phyloP scores from a whole-genome alignment of 2,113 vertebrate species.

The Passer domesticus region DNA sequence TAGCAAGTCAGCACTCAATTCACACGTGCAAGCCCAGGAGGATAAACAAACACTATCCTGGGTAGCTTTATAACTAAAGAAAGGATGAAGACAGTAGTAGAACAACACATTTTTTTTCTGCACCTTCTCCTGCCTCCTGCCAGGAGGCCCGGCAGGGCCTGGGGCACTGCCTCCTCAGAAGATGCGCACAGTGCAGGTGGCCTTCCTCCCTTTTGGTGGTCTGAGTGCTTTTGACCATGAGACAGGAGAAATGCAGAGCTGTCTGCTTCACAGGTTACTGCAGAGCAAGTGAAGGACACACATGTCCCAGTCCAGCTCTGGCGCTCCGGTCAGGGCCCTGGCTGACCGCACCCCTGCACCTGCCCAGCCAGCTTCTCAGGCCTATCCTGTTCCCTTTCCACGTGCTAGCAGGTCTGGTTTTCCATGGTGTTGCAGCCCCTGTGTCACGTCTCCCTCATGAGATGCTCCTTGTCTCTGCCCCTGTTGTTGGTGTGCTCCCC shows the following conservation, averaged over 20 bases:
- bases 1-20: conserved; percentile 23
- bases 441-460: background rate
- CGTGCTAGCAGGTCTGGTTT: background rate
- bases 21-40: conserved; percentile 1
- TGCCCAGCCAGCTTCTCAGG: background rate
- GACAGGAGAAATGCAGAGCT: background rate
- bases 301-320: background rate
- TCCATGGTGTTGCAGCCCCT: rapidly evolving
- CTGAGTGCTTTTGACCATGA: background rate
- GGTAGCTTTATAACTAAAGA: conserved; percentile 1
- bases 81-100: background rate
- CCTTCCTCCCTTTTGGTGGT: background rate
- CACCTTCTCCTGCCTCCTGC: background rate
- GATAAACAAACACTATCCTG: conserved; percentile 41
- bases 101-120: background rate
- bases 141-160: rapidly evolving
- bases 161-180: background rate
- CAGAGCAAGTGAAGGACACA: background rate
- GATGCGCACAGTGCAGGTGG: rapidly evolving
- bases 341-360: background rate
- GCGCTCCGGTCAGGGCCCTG: background rate
- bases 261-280: background rate
- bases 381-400: background rate
- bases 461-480: background rate
- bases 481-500: background rate